Evolutionary conservation across 2,888 invertebrate species (phyloP).

Genomic region (Melanargia galathea): DNA sequence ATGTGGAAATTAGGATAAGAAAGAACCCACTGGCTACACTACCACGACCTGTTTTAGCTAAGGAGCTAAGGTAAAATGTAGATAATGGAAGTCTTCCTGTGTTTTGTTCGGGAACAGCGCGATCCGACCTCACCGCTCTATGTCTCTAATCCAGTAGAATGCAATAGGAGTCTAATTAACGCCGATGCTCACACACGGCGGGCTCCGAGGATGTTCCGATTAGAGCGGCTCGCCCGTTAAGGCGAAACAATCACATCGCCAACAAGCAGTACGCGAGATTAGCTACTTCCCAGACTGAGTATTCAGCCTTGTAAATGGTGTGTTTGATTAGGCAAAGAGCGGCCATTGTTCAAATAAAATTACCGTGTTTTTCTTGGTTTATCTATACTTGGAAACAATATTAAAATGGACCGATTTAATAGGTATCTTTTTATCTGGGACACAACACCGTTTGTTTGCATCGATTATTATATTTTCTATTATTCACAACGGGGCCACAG

Average conservation of each 20-base stretch:
- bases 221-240: constrained; percentile 70
- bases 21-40: not conserved
- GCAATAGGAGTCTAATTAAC: constrained; percentile 76
- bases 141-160: constrained; percentile 61
- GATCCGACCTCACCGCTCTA: constrained; percentile 60
- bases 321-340: constrained; percentile 23
- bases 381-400: not conserved
- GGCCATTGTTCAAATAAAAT: constrained; percentile 7
- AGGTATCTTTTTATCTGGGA: not conserved
- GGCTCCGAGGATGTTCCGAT: constrained; percentile 74
- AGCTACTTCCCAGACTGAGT: constrained; percentile 48
- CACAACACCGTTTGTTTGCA: not conserved
- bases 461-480: too few species aligned
- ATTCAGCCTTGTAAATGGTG: constrained; percentile 29
- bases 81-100: constrained; percentile 51
- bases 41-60: not conserved
- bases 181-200: constrained; percentile 62
- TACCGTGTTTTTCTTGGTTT: not conserved
- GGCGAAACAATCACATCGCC: constrained; percentile 78
- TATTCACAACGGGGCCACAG: too few species aligned
- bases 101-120: constrained; percentile 47
- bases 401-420: not conserved
- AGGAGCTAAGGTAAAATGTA: constrained; percentile 29
- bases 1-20: too few species aligned
- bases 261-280: constrained; percentile 69